Evolutionary conservation across 2,888 invertebrate species (phyloP), one percentile per base, ranked within the genome.

Genomic region (Drosophila tripunctata): DNA sequence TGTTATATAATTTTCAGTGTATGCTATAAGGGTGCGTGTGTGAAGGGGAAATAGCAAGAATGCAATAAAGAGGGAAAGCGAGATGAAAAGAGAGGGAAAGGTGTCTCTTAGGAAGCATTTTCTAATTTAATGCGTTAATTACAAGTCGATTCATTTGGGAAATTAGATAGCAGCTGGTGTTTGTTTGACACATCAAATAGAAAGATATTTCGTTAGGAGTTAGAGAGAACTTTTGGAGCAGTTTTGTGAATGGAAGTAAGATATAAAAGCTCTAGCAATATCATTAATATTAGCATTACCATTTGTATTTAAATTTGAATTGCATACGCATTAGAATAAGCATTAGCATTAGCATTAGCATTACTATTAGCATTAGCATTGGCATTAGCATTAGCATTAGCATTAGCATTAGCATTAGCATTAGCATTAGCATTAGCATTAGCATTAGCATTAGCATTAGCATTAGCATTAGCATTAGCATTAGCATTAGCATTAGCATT

Each of bases 71-170:
- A 45, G 40, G 5, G 36, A 19, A 15, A 3, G 17, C 15, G 30
- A 6, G 38, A 15, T 38, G 50, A 30, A 8, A 7, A 2, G 19
- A 45, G 10, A 10, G 12, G 45, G 5, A 0, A 27, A 10, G n/a
- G 19, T 19, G 5, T 10, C 17, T 31, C n/a, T 41, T 12, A 30
- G 14, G 17, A 48, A 40, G 14, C 48, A 36, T 47, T 51, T 35
- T 22, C 22, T 55, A 33, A 43, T 45, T 12, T 45, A 62, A 41
- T 56, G 40, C 35, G 51, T 54, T 67, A 44, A 56, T 52, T 60
- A 31, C n/a, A 56, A 10, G 12, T 27, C 21, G 36, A 12, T 30
- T 60, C 33, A 17, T 48, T 31, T 22, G 19, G 17, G 22, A 12
- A 21, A n/a, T 30, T 36, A 24, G 35, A 24, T 21, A 8, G 8